Percentiles rank a stretch among this genome's conserved stretches.
Evolutionary conservation across 2,888 invertebrate species (phyloP).

Genomic region (Coremacera marginata): DNA sequence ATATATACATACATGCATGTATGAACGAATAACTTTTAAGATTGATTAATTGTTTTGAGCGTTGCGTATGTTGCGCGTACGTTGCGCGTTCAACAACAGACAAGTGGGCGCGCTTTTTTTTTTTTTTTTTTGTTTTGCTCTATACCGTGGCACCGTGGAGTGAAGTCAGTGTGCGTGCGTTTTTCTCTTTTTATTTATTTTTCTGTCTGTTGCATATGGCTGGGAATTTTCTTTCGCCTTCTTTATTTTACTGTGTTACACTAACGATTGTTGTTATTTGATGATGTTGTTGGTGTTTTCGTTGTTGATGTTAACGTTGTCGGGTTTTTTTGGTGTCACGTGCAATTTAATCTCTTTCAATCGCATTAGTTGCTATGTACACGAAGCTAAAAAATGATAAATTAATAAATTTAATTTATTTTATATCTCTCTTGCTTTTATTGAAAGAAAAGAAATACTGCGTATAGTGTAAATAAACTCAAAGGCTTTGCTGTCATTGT

Average conservation of each 20-base stretch:
- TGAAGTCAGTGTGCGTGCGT: not conserved
- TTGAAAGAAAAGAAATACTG: not conserved
- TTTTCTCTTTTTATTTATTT: not conserved
- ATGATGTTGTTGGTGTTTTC: not conserved
- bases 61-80: not conserved
- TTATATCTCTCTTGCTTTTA: not conserved
- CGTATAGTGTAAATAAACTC: not conserved
- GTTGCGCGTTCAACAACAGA: not conserved
- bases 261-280: not conserved
- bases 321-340: constrained; percentile 13
- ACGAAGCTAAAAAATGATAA: not conserved
- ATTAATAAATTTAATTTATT: not conserved
- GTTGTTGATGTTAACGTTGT: not conserved
- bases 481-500: constrained; percentile 22
- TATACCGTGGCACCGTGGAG: not conserved
- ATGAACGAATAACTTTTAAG: not conserved
- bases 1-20: not conserved
- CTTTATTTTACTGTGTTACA: constrained; percentile 4
- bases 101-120: constrained; percentile 13
- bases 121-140: no score
- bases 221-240: not conserved
- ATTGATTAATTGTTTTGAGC: constrained; percentile 27
- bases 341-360: constrained; percentile 17
- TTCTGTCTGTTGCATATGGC: not conserved
- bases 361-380: constrained; percentile 1